Evolutionary conservation across 2,797 vertebrate species (phyloP).

Genomic region (Brotula barbata): DNA sequence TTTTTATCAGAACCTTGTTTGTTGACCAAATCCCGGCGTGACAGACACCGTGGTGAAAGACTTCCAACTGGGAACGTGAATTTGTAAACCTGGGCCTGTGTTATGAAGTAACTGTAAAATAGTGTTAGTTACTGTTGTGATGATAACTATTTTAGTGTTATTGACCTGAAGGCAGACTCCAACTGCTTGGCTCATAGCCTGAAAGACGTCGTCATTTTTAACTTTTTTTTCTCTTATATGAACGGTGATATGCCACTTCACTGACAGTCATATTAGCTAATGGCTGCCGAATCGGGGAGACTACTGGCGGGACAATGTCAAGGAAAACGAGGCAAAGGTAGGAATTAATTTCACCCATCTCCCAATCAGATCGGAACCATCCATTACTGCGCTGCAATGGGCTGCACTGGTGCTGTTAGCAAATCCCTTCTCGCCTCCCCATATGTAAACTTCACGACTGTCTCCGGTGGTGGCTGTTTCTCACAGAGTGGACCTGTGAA

Average conservation of each 20-base stretch:
- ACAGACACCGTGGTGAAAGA: conserved; percentile 72
- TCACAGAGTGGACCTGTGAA: conserved; percentile 71
- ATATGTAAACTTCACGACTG: conserved; percentile 77
- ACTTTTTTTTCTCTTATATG: conserved; percentile 82
- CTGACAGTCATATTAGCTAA: conserved; percentile 84
- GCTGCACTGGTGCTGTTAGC: conserved; percentile 78
- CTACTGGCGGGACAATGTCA: conserved; percentile 84
- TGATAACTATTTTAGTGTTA: conserved; percentile 35
- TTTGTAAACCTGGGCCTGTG: conserved; percentile 74
- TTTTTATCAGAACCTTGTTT: conserved; percentile 63
- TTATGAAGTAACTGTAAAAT: conserved; percentile 26
- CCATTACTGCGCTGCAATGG: conserved; percentile 78
- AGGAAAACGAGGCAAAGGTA: conserved; percentile 87
- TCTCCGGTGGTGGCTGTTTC: conserved; percentile 76
- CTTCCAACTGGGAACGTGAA: conserved; percentile 67
- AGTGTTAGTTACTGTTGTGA: conserved; percentile 44
- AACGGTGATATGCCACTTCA: conserved; percentile 85
- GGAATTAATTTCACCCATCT: conserved; percentile 81
- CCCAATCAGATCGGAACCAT: conserved; percentile 79
- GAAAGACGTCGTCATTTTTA: conserved; percentile 78
- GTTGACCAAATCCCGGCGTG: conserved; percentile 81
- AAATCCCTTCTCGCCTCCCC: conserved; percentile 69
- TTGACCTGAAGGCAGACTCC: conserved; percentile 72
- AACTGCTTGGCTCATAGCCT: conserved; percentile 64
- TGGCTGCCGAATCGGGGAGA: conserved; percentile 88